Base-by-base conservation (phyloP, 1,140 invertebrate species). In the Drosophila azteca region DNA sequence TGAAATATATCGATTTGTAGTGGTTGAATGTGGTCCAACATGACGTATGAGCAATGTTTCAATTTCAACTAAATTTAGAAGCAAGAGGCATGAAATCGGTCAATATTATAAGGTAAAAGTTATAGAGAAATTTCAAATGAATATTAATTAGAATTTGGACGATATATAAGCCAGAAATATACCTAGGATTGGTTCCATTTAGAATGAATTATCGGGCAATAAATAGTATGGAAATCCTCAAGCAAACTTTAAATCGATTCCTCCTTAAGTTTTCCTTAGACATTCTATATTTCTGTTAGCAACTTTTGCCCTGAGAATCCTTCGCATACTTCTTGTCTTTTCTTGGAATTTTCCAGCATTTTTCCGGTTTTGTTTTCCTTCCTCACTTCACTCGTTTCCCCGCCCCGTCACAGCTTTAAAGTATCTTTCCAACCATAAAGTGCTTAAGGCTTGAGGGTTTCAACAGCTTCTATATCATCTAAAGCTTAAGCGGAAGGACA, bases 1-100 rank as follows among this genome's bases (percentile, higher is more conserved):
- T n/a, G n/a, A n/a, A n/a, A n/a, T n/a, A n/a, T 69, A 69, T 82
- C 57, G 69, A 82, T 70, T 70, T 66, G 52, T 49, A 52, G 60
- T 43, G 41, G 29, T 45, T 26, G 20, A 1, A 45, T n/a, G n/a
- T n/a, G n/a, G n/a, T n/a, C n/a, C n/a, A n/a, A n/a, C n/a, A n/a
- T 57, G 52, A 50, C 57, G 81, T 77, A 69, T 77, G 60, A 73
- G 69, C 57, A 63, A 77, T 66, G 35, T 63, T 4, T 2, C 15
- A 6, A 5, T 63, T 4, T 2, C 15, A 6, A 5, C 11, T 15
- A 2, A 20, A 7, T 53, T 20, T 15, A 22, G 22, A 35, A 15
- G 29, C 6, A 22, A 48, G 9, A 22, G 45, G 9, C 13, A 22
- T 35, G n/a, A 50, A 26, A 13, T 22, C 24, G 8, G 6, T 4